A percentile compares a stretch with the other conserved stretches of the same genome.
phyloP scores from a whole-genome alignment of 2,797 vertebrate species.

The Rhinogobio ventralis region DNA sequence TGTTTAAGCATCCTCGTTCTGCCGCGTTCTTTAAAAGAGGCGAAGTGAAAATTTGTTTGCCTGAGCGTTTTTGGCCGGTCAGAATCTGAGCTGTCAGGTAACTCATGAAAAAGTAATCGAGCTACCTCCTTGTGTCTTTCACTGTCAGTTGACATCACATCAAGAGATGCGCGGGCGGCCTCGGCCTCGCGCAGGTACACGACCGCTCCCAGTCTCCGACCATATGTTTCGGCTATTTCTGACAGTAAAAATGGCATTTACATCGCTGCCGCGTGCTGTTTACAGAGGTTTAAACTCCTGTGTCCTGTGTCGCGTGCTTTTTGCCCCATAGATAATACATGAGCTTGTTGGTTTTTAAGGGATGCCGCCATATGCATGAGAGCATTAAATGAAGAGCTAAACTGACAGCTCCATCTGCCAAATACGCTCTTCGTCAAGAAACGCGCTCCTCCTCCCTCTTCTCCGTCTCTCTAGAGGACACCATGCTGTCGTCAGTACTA shows the following conservation, averaged over 20 bases:
- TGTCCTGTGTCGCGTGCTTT: slow-evolving; percentile 83
- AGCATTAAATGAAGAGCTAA: slow-evolving; percentile 85
- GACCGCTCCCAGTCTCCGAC: slow-evolving; percentile 84
- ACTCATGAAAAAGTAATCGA: slow-evolving; percentile 83
- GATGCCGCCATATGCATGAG: slow-evolving; percentile 85
- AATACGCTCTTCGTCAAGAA: slow-evolving; percentile 82
- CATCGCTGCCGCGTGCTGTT: slow-evolving; percentile 84
- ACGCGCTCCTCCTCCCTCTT: slow-evolving; percentile 44
- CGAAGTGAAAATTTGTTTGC: slow-evolving; percentile 42
- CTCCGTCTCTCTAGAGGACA: slow-evolving; percentile 75
- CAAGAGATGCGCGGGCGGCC: slow-evolving; percentile 76
- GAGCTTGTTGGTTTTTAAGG: slow-evolving; percentile 82
- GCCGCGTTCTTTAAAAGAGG: slow-evolving; percentile 39
- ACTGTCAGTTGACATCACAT: slow-evolving; percentile 83
- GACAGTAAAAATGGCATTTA: slow-evolving; percentile 88
- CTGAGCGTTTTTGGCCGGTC: slow-evolving; percentile 51
- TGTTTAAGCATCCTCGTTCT: slow-evolving; percentile 29
- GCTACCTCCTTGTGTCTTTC: slow-evolving; percentile 70
- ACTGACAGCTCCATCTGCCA: slow-evolving; percentile 90
- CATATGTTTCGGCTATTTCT: slow-evolving; percentile 92
- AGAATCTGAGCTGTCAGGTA: slow-evolving; percentile 70
- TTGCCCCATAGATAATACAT: slow-evolving; percentile 88
- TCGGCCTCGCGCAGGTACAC: slow-evolving; percentile 79
- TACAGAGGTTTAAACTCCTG: slow-evolving; percentile 88
- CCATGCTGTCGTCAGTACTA: slow-evolving; percentile 80